Evolutionary conservation across 2,797 vertebrate genomes (phyloP).

Genomic region (Microcaecilia unicolor): DNA sequence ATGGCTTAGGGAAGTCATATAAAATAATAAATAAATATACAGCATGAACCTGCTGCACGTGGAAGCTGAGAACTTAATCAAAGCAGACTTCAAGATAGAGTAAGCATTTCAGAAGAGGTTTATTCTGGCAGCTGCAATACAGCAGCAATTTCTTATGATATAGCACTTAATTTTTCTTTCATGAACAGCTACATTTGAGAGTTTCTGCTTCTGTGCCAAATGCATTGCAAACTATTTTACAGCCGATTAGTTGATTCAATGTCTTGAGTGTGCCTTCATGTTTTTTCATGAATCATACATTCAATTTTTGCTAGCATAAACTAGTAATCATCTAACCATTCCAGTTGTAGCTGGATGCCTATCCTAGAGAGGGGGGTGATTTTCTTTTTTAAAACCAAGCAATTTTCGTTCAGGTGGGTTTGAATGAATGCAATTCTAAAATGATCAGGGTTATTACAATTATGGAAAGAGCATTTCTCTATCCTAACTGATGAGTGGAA

Average conservation of each 20-base stretch:
- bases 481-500: too few species aligned
- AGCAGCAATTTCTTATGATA: constrained; percentile 24
- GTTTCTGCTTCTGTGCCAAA: constrained; percentile 22
- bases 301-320: too few species aligned
- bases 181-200: constrained; percentile 24
- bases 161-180: constrained; percentile 9
- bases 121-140: constrained; percentile 17
- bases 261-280: too few species aligned
- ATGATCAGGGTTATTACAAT: too few species aligned
- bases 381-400: too few species aligned
- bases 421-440: too few species aligned
- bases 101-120: constrained; percentile 24
- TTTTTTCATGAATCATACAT: too few species aligned
- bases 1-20: constrained; percentile 1
- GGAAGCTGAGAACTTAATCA: constrained; percentile 5
- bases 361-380: too few species aligned
- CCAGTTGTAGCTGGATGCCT: too few species aligned
- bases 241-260: constrained; percentile 37
- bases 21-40: constrained; percentile 7
- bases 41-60: constrained; percentile 1
- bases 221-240: constrained; percentile 12
- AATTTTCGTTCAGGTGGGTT: too few species aligned
- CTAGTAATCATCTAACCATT: too few species aligned
- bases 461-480: too few species aligned
- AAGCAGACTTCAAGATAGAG: constrained; percentile 5